Percentiles rank a stretch among this genome's conserved stretches.
Conservation (phyloP, 1,140 invertebrate genomes). For the Caerostris darwini region DNA sequence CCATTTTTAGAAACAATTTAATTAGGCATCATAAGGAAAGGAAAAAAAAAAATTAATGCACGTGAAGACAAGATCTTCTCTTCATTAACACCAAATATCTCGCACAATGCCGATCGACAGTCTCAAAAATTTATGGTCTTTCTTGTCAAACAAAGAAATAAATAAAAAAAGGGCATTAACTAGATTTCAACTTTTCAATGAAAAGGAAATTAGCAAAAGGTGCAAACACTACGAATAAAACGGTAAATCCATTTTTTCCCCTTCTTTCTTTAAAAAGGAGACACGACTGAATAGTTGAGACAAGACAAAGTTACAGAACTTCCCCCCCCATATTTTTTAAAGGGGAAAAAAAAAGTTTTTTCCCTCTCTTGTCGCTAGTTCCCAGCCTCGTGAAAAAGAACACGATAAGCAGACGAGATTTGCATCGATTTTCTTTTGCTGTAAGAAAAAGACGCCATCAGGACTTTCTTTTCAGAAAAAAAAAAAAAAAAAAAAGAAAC, state of each 20-base stretch:
- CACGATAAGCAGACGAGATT: slow-evolving; percentile 73
- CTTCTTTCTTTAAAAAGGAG: background rate
- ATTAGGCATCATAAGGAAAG: no score
- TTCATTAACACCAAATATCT: background rate
- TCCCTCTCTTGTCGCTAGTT: background rate
- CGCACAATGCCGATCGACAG: background rate
- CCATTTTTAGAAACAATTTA: no score
- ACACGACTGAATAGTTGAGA: background rate
- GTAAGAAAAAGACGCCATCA: slow-evolving; percentile 5
- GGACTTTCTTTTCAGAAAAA: background rate
- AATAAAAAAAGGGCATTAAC: background rate
- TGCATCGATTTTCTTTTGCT: slow-evolving; percentile 57
- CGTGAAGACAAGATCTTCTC: background rate
- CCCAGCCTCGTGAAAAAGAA: slow-evolving; percentile 13
- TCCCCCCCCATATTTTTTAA: background rate
- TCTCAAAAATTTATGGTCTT: background rate
- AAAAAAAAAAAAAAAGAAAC: no score
- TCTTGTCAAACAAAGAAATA: background rate
- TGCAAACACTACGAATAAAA: background rate
- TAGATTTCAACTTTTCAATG: background rate
- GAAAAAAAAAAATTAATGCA: background rate
- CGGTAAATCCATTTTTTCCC: background rate
- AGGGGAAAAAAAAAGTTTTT: background rate
- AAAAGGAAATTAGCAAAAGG: background rate
- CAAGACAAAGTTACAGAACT: slow-evolving; percentile 18